A percentile compares a stretch with the other conserved stretches of the same genome.
These are phyloP conservation scores for Malacosoma neustria DNA, from an alignment of 2,888 invertebrate genomes.

Conservation along the genomic window DNA sequence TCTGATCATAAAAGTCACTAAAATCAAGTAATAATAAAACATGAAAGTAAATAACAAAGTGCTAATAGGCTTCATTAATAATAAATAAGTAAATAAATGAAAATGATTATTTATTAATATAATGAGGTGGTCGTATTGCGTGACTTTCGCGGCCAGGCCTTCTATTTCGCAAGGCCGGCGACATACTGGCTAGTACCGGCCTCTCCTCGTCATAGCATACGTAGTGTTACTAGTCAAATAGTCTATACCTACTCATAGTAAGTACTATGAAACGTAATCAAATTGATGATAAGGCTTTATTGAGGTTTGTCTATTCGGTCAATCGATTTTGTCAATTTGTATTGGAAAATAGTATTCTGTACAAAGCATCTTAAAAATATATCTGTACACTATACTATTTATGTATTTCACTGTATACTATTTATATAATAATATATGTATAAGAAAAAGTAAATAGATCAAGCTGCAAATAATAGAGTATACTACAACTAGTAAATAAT, in stretches of 20 bases:
- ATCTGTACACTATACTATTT: too few species aligned
- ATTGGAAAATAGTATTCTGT: too few species aligned
- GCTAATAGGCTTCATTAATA: conserved; percentile 8
- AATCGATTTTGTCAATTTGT: too few species aligned
- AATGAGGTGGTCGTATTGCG: conserved; percentile 27
- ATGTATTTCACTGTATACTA: too few species aligned
- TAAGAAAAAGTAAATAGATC: too few species aligned
- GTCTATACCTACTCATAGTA: background rate
- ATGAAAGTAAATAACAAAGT: background rate
- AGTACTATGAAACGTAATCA: too few species aligned
- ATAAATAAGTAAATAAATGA: conserved; percentile 28
- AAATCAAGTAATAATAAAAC: background rate
- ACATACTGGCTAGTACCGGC: conserved; percentile 41
- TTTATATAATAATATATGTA: too few species aligned
- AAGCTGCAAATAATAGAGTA: too few species aligned
- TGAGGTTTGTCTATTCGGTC: too few species aligned
- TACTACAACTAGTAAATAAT: too few species aligned
- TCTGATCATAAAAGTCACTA: background rate
- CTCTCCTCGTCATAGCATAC: conserved; percentile 8
- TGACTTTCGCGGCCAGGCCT: conserved; percentile 46
- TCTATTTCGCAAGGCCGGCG: conserved; percentile 55
- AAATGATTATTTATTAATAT: conserved; percentile 33
- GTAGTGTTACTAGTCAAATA: background rate
- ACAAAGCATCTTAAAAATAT: too few species aligned
- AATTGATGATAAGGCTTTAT: too few species aligned